Percentiles rank a stretch among this genome's conserved stretches.
Evolutionary conservation across 1,140 invertebrate genomes (phyloP).

Genomic region (Drosophila repleta): DNA sequence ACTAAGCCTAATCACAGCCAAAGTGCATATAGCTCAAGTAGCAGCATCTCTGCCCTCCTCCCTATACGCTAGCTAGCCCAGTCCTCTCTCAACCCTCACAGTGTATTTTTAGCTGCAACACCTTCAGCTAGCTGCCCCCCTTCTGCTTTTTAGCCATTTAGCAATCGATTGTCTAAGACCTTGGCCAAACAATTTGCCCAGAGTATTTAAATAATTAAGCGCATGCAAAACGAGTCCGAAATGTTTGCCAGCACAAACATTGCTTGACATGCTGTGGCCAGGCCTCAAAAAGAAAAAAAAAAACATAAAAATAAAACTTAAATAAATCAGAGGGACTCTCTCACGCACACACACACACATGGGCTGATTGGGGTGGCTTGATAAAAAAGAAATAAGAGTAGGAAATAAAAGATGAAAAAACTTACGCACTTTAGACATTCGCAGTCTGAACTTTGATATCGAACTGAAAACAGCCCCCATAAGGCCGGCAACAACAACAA

Average conservation of each 20-base stretch:
- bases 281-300: constrained; percentile 32
- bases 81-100: too few relatives aligned
- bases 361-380: constrained; percentile 25
- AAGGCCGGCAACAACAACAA: constrained; percentile 24
- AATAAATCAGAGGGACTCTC: constrained; percentile 36
- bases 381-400: neutral
- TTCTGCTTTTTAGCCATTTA: constrained; percentile 3
- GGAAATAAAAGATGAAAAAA: constrained; percentile 10
- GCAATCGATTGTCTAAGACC: constrained; percentile 39
- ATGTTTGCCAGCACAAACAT: constrained; percentile 10
- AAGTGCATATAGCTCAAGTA: too few relatives aligned
- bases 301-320: constrained; percentile 1
- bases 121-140: neutral
- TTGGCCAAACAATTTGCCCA: constrained; percentile 39
- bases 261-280: constrained; percentile 41
- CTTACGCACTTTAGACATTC: constrained; percentile 42
- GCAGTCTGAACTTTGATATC: constrained; percentile 45
- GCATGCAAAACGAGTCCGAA: constrained; percentile 18
- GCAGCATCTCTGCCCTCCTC: too few relatives aligned
- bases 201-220: constrained; percentile 42
- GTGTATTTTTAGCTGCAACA: neutral
- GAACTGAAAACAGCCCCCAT: constrained; percentile 29
- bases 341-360: constrained; percentile 13
- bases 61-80: too few relatives aligned
- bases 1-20: too few relatives aligned